These are phyloP conservation scores for Perithous albicinctus DNA, from an alignment of 2,888 invertebrate genomes.

Conservation along the genomic window DNA sequence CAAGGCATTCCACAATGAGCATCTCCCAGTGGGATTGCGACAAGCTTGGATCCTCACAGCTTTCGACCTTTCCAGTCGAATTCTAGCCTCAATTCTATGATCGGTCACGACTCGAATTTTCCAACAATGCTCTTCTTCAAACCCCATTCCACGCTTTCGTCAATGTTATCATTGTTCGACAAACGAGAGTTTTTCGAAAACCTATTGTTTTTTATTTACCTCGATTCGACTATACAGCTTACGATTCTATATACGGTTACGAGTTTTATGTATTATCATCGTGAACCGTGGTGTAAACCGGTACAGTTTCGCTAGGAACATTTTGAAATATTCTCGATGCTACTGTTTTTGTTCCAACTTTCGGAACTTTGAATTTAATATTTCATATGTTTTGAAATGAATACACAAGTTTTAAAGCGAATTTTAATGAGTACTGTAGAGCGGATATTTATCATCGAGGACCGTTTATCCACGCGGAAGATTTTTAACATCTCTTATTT, in stretches of 20 bases:
- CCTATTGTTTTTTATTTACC: conserved; percentile 12
- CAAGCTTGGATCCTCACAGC: conserved; percentile 23
- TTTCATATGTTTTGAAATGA: neutral
- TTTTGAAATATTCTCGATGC: neutral
- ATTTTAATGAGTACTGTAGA: no score
- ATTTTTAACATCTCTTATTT: neutral
- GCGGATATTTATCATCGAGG: no score
- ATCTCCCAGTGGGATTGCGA: conserved; percentile 25
- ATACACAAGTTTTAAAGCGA: no score
- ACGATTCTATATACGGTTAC: neutral
- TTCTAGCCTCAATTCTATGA: conserved; percentile 31
- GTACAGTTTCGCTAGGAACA: neutral
- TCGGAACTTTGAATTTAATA: neutral
- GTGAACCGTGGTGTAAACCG: neutral
- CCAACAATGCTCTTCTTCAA: conserved; percentile 3
- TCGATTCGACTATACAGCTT: neutral
- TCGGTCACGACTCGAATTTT: neutral
- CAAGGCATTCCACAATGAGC: conserved; percentile 9
- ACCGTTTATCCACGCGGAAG: no score
- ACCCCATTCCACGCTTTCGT: neutral
- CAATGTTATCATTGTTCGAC: conserved; percentile 4
- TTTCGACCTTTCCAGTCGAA: conserved; percentile 22
- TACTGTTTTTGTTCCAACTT: neutral
- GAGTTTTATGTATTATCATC: neutral
- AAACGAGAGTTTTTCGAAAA: conserved; percentile 6